Conservation (phyloP, 2,888 invertebrate genomes). For the Rhorus exstirpatorius region DNA sequence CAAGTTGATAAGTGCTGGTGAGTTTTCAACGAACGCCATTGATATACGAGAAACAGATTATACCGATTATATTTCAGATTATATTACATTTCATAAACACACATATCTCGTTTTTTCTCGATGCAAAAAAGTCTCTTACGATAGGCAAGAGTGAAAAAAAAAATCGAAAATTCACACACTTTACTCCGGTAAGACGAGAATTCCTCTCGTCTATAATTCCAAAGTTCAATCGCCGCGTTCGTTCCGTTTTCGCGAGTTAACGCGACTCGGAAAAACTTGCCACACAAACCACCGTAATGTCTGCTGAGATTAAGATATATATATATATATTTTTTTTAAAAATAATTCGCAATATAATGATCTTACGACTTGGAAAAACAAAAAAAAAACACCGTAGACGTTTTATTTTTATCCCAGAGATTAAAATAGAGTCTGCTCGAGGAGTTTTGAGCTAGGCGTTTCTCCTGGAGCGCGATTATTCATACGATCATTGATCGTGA, state of each 20-base stretch:
- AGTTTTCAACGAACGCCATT: constrained; percentile 41
- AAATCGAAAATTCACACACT: background rate
- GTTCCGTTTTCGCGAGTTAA: background rate
- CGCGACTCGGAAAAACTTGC: too few species aligned
- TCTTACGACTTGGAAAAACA: too few species aligned
- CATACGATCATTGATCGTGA: background rate
- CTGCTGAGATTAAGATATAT: too few species aligned
- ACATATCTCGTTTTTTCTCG: background rate
- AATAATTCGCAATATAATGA: too few species aligned
- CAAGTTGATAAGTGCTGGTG: constrained; percentile 39
- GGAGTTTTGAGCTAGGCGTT: background rate
- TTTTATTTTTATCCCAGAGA: constrained; percentile 13
- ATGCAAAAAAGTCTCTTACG: constrained; percentile 26
- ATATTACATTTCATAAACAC: background rate
- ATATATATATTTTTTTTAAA: too few species aligned
- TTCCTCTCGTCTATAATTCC: background rate
- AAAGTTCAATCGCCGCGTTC: background rate
- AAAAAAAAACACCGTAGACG: background rate
- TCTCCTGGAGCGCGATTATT: background rate
- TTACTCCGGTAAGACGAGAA: background rate
- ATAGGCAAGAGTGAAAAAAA: background rate
- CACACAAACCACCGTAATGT: too few species aligned
- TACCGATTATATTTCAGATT: constrained; percentile 30
- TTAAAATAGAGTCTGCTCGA: constrained; percentile 4
- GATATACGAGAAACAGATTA: constrained; percentile 38